phyloP scores from a whole-genome alignment of 2,888 invertebrate genomes.

The Ligdia adustata region DNA sequence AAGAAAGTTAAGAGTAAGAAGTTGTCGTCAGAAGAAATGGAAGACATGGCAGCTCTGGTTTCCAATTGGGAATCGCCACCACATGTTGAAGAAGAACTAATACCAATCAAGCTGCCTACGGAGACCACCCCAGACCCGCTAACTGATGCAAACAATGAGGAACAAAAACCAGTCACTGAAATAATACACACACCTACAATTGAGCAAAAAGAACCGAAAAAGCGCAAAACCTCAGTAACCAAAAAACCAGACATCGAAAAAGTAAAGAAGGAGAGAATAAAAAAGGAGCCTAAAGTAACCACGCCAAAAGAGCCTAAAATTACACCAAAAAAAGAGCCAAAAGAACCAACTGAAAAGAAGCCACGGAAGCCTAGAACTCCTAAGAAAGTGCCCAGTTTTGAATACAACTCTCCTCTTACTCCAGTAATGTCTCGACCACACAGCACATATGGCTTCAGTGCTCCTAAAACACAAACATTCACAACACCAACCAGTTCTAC shows the following conservation, averaged over 20 bases:
- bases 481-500: conserved; percentile 23
- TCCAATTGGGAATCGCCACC: conserved; percentile 72
- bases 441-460: conserved; percentile 37
- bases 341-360: conserved; percentile 58
- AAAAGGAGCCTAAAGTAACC: conserved; percentile 55
- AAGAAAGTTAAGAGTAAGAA: conserved; percentile 64
- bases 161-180: background rate
- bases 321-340: conserved; percentile 20
- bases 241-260: conserved; percentile 46
- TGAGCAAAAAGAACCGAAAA: conserved; percentile 54
- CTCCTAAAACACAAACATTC: conserved; percentile 17
- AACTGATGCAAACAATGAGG: background rate
- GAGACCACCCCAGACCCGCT: conserved; percentile 28
- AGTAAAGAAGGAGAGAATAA: conserved; percentile 54
- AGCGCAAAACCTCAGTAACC: conserved; percentile 51
- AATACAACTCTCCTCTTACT: conserved; percentile 59
- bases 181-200: background rate
- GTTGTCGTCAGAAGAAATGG: conserved; percentile 61
- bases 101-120: conserved; percentile 38
- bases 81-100: conserved; percentile 49
- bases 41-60: conserved; percentile 61
- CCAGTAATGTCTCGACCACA: conserved; percentile 53
- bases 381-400: conserved; percentile 54
- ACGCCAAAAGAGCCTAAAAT: conserved; percentile 41
- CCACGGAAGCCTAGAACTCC: conserved; percentile 66